phyloP scores from a whole-genome alignment of 64 coral and sea anemone genomes.

The Actinia tenebrosa region DNA sequence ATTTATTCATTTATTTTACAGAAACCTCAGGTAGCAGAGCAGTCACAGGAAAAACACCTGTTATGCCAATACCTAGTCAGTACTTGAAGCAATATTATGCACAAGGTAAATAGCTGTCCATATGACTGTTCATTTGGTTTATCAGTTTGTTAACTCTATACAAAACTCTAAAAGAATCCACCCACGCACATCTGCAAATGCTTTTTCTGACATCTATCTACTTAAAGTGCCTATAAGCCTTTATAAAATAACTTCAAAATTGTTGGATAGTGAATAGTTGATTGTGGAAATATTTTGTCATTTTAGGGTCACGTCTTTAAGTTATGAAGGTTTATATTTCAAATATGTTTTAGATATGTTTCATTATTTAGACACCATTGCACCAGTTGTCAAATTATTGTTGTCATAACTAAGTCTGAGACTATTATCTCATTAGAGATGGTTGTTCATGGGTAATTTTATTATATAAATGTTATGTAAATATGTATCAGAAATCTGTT shows the following conservation, averaged over 20 bases:
- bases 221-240: too few species aligned
- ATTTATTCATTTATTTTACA: not conserved
- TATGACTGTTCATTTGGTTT: not conserved
- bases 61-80: conserved; percentile 24
- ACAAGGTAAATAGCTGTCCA: not conserved
- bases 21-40: conserved; percentile 8
- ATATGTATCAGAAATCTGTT: too few species aligned
- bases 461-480: not conserved
- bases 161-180: too few species aligned
- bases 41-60: not conserved
- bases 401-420: not conserved
- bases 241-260: too few species aligned
- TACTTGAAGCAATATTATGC: conserved; percentile 23
- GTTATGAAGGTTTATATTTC: too few species aligned
- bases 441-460: not conserved
- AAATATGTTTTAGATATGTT: too few species aligned
- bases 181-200: too few species aligned
- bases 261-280: too few species aligned
- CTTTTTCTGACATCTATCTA: too few species aligned
- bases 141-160: not conserved
- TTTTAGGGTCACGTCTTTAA: too few species aligned
- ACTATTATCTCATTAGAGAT: not conserved
- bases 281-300: too few species aligned
- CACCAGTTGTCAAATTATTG: not conserved
- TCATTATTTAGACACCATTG: not conserved